Evolutionary conservation across 2,113 vertebrate genomes (phyloP), one percentile per base, ranked within the genome.

Genomic region (Sylvietta virens): DNA sequence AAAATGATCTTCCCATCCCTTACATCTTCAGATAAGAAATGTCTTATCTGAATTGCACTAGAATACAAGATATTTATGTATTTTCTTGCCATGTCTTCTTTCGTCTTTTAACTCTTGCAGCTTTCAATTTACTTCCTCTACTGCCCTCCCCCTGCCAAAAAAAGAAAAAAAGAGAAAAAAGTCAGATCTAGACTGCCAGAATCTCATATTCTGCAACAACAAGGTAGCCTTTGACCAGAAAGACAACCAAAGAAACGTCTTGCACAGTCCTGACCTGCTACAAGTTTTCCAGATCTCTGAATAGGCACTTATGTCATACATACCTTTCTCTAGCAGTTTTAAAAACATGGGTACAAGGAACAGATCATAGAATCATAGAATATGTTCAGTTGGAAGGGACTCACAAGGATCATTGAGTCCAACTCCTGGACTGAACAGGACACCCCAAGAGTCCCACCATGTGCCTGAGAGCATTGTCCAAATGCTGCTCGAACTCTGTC

Each of bases 131-230:
- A 47, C 21, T 50, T 47, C 31, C 23, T 37, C 18, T 5, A 7
- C 4, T 5, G 0, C 11, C 8, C 44, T 35, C 13, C 3, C 7
- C 13, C 7, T 7, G 5, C 7, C 2, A 22, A 35, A 58, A 45
- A 19, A 27, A 39, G 40, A 39, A 3, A 3, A 19, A 8, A 44
- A 37, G n/a, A 5, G 15, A 23, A 28, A 20, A 33, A 40, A 3
- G 4, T 27, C 31, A 58, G 6, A 60, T 15, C 15, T 51, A 42
- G 39, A 30, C 28, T 30, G 33, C 5, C 35, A 88, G 48, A 67
- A 70, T 27, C 16, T 66, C 47, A 37, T 31, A 40, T 11, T 37
- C 40, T 64, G 48, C 23, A 86, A 64, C 19, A 86, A 22, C 35
- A 80, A 48, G 8, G 30, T 11, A 73, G 48, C 33, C 53, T 67